Evolutionary conservation across 2,888 invertebrate species (phyloP), one percentile per base, ranked within the genome.

Genomic region (Apeira syringaria): DNA sequence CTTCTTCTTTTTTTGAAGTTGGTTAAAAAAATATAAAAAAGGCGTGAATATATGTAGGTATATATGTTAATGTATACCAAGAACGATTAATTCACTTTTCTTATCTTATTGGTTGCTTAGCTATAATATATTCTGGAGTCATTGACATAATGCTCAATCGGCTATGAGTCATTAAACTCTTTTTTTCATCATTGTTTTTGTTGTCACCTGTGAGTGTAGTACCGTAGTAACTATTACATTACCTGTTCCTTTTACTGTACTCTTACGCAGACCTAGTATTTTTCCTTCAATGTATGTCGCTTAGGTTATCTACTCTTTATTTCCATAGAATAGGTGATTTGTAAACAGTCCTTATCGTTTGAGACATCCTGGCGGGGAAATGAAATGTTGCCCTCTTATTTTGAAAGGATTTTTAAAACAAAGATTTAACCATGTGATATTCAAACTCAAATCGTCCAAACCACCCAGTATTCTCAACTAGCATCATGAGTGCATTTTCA

Each of bases 61-160:
- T 15, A 4, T 15, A 15, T 15, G 2, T 3, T 15, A 15, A 15
- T 15, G 2, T 15, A 15, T 15, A 15, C 15, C 45, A 48, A 52
- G 40, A 11, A 18, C 13, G 25, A 40, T 43, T 46, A 42, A 29
- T 39, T 41, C 26, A 47, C 40, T 47, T 29, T 25, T 38, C 46
- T 41, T 48, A 52, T 47, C 37, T 5, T 32, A 26, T 32, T 20
- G 15, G 5, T 4, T 18, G 20, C 9, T 26, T 18, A 26, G 10
- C 17, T 20, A 32, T 31, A 31, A 7, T 6, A 13, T 7, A 15
- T 28, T 22, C 15, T 24, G 9, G 29, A 27, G 45, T 34, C 45
- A 27, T 30, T 45, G 45, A 39, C 39, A 20, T 28, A 8, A 18
- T 35, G 31, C 39, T 39, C 36, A 32, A 32, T 35, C 20, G 9